Base-by-base conservation (phyloP, 2,888 invertebrate species). In the Cataglyphis cursor region DNA sequence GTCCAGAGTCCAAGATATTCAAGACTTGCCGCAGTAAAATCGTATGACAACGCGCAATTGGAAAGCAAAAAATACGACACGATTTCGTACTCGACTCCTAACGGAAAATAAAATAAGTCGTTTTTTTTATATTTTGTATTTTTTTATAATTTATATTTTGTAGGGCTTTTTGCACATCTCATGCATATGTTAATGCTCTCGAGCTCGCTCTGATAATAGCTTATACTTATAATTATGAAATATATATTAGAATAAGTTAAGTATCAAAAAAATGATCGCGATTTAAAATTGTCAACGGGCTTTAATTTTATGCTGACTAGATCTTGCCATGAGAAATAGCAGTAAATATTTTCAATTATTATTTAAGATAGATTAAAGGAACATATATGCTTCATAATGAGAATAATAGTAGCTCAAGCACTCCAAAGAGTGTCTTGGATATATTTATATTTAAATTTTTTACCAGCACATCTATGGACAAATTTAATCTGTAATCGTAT, bases 81-180 rank as follows among this genome's bases (percentile, higher is more conserved):
- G 28, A 95, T 95, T 75, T 94, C 95, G 21, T 95, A 95, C 65
- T 95, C 95, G 3, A 92, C 93, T 76, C 89, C 91, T 21, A 88
- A 87, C 41, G 93, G 92, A 82, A 94, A 94, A 84, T 94, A 84
- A 94, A 92, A 89, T 92, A 83, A 87, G 35, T 64, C 1, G 38
- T 64, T 61, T 62, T 61, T 68, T 76, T 51, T 61, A 65, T 62
- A 21, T 38, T 62, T 78, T 44, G 1, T 62, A 78, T n/a, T n/a
- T n/a, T n/a, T n/a, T n/a, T n/a, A n/a, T n/a, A n/a, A 76, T 76
- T 51, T 61, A 65, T 62, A 21, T 38, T 62, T 78, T 44, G 1
- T 62, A 78, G 21, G 28, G n/a, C 3, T 15, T 15, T 51, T 18
- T 48, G 57, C 10, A 35, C 10, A 35, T 84, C 51, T 62, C 57